Percentiles rank a stretch among this genome's conserved stretches.
Evolutionary conservation across 1,140 invertebrate genomes (phyloP).

Genomic region (Calliphora vicina): DNA sequence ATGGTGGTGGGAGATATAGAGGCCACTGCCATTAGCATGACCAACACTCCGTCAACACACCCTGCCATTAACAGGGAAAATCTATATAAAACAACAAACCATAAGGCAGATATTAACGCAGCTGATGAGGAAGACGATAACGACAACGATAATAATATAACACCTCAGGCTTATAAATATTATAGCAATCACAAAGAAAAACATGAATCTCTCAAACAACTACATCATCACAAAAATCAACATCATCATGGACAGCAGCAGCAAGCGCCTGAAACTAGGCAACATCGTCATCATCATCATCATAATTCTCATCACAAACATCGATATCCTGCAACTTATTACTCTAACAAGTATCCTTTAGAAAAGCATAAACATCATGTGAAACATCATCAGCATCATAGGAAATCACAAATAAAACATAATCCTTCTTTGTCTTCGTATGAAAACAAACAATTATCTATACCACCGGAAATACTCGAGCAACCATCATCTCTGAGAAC

Average conservation of each 20-base stretch:
- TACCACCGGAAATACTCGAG: too few relatives aligned
- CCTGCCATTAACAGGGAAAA: background rate
- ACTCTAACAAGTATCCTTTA: background rate
- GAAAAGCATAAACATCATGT: conserved; percentile 25
- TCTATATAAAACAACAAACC: background rate
- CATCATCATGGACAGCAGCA: conserved; percentile 17
- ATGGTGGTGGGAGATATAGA: background rate
- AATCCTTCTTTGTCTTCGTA: background rate
- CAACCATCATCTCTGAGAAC: conserved; percentile 27
- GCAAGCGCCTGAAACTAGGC: background rate
- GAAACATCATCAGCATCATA: background rate
- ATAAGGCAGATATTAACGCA: background rate
- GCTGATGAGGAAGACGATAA: background rate
- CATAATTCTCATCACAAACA: conserved; percentile 27
- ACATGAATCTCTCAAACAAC: conserved; percentile 2
- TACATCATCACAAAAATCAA: background rate
- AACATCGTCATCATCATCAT: background rate
- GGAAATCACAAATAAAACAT: background rate
- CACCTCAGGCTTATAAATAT: conserved; percentile 8
- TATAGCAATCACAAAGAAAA: background rate
- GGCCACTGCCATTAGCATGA: background rate
- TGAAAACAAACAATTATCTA: background rate
- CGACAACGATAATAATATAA: background rate
- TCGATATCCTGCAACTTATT: background rate
- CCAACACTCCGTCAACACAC: background rate